These are phyloP conservation scores for Stictonetta naevosa DNA, from an alignment of 2,113 vertebrate genomes.

Conservation along the genomic window DNA sequence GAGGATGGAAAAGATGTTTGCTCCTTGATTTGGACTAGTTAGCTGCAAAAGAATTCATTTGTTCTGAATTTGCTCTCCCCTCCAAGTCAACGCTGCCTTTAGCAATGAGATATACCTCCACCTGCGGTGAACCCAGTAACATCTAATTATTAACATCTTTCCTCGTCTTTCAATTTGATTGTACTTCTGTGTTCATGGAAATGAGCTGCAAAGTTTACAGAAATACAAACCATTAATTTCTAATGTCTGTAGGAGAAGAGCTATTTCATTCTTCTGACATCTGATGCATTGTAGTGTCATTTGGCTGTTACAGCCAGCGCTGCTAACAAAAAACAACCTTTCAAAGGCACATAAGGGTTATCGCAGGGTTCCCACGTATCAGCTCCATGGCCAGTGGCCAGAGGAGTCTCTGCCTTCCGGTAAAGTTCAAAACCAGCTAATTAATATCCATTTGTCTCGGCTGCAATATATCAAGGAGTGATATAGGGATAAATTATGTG, in stretches of 20 bases:
- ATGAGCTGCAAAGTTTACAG: not conserved
- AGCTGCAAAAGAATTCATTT: not conserved
- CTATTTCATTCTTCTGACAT: not conserved
- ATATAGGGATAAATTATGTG: not conserved
- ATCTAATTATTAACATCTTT: too few species aligned
- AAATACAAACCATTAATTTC: not conserved
- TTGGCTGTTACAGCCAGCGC: not conserved
- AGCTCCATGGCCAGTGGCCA: not conserved
- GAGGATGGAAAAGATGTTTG: not conserved
- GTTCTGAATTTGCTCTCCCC: not conserved
- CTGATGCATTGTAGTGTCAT: not conserved
- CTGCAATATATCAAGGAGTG: not conserved
- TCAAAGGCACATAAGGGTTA: not conserved
- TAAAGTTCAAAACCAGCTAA: not conserved
- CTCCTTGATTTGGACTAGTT: not conserved
- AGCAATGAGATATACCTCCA: not conserved
- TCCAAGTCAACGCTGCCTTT: rapidly evolving
- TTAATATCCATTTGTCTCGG: not conserved
- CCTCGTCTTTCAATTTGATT: not conserved
- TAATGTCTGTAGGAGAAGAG: not conserved
- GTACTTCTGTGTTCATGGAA: not conserved
- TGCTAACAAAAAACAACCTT: not conserved
- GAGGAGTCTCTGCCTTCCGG: not conserved
- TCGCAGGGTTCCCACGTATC: not conserved
- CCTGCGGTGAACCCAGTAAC: not conserved